phyloP scores from a whole-genome alignment of 2,797 vertebrate genomes.

The Darevskia mixta region DNA sequence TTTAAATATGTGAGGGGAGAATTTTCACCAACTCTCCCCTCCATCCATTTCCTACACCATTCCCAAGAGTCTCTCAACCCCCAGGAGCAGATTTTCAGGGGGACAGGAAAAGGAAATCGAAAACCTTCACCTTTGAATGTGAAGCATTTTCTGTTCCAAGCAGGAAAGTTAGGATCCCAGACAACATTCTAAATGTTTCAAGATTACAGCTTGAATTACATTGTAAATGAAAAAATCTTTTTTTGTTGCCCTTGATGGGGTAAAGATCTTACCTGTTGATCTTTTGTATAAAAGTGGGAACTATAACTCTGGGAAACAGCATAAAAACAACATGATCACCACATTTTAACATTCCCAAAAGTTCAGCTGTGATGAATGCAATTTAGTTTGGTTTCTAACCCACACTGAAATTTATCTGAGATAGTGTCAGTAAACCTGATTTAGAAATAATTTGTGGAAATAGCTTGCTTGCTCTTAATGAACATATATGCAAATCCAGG shows the following conservation, averaged over 20 bases:
- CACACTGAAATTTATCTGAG: constrained; percentile 33
- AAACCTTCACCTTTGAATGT: background rate
- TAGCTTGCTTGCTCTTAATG: constrained; percentile 25
- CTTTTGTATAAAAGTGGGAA: background rate
- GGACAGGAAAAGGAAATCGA: background rate
- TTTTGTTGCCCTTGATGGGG: background rate
- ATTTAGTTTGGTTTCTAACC: constrained; percentile 11
- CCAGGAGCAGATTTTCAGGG: background rate
- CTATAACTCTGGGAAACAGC: constrained; percentile 1
- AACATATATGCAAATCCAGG: constrained; percentile 32
- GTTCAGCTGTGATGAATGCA: constrained; percentile 37
- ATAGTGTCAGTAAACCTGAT: constrained; percentile 27
- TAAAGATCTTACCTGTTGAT: background rate
- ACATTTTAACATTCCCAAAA: constrained; percentile 23
- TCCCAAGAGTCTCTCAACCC: background rate
- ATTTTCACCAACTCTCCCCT: too few species aligned
- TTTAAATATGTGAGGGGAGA: background rate
- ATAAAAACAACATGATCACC: constrained; percentile 6
- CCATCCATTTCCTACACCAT: background rate
- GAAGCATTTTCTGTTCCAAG: background rate
- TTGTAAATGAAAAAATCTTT: background rate
- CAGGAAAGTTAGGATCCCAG: background rate
- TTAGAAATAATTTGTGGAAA: constrained; percentile 40
- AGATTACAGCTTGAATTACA: background rate
- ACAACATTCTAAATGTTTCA: background rate